Percentiles rank a stretch among this genome's conserved stretches.
phyloP scores from a whole-genome alignment of 2,888 invertebrate species.

The Dusona sp. region DNA sequence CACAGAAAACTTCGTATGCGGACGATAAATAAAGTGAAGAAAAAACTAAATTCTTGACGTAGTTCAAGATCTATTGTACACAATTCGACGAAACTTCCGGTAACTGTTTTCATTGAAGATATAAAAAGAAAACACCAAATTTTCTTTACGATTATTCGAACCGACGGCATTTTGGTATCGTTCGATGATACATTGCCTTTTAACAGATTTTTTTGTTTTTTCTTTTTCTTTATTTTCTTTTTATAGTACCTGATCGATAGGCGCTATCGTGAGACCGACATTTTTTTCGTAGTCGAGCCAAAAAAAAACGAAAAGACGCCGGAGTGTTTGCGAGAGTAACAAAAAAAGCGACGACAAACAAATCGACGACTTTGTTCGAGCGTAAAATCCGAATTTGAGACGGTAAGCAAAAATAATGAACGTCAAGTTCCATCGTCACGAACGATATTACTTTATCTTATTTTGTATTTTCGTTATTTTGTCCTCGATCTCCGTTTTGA shows the following conservation, averaged over 20 bases:
- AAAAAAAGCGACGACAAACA: not conserved
- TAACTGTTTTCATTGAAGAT: slow-evolving; percentile 12
- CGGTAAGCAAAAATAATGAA: slow-evolving; percentile 4
- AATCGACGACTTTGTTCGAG: not conserved
- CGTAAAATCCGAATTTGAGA: slow-evolving; percentile 14
- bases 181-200: not conserved
- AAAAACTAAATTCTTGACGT: slow-evolving; percentile 3
- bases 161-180: too few relatives aligned
- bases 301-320: not conserved
- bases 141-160: not conserved
- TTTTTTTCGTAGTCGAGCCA: slow-evolving; percentile 47
- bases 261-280: slow-evolving; percentile 45
- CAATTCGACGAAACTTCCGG: slow-evolving; percentile 51
- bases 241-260: slow-evolving; percentile 56
- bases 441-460: slow-evolving; percentile 10
- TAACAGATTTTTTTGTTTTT: slow-evolving; percentile 6
- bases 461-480: slow-evolving; percentile 26
- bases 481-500: slow-evolving; percentile 3
- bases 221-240: not conserved
- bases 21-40: slow-evolving; percentile 30
- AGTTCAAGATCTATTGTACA: slow-evolving; percentile 52
- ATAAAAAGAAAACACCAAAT: not conserved
- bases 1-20: slow-evolving; percentile 53
- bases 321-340: slow-evolving; percentile 4
- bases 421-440: slow-evolving; percentile 25